Base-by-base conservation (phyloP, 2,113 vertebrate species). In the Scopus umbretta region DNA sequence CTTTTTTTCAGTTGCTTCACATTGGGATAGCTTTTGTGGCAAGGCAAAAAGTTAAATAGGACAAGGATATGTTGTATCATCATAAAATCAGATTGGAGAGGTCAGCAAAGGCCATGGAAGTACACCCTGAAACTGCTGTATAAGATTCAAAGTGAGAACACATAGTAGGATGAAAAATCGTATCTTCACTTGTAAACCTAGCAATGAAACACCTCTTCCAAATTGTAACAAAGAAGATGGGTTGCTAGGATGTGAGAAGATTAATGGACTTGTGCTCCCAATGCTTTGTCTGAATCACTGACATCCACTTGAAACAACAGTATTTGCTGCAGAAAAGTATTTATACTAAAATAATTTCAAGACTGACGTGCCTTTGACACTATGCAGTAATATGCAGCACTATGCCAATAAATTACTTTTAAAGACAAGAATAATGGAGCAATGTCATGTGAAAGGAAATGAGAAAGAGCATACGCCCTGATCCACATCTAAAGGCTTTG, bases 361-460 rank as follows among this genome's bases (percentile, higher is more conserved):
- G 43, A 75, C 19, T 34, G 11, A 36, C 55, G 11, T 90, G 72
- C 53, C 30, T 88, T 83, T 74, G 30, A 34, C 21, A 25, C 30
- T 63, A 62, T 30, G 43, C 27, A 67, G 63, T 88, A 91, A 59
- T 70, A 71, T 3, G 5, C 21, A 75, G 23, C 40, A 56, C 63
- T 71, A 56, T 61, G 65, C 86, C 86, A 95, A 81, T 56, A 94
- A 71, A 81, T 75, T 3, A 81, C 65, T 96, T 94, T 38, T 67
- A 81, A 86, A 86, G 59, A 74, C 45, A 91, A 94, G 80, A 94
- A 94, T 95, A 96, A 84, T 87, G 23, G 32, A 94, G 10, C 40
- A 80, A 59, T 63, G 72, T 88, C 90, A 93, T 91, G 92, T 86
- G 82, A 96, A 94, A 95, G 92, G 95, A 96, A 97, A 86, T 47